Evolutionary conservation across 2,113 vertebrate species (phyloP).

Genomic region (Athene cunicularia): DNA sequence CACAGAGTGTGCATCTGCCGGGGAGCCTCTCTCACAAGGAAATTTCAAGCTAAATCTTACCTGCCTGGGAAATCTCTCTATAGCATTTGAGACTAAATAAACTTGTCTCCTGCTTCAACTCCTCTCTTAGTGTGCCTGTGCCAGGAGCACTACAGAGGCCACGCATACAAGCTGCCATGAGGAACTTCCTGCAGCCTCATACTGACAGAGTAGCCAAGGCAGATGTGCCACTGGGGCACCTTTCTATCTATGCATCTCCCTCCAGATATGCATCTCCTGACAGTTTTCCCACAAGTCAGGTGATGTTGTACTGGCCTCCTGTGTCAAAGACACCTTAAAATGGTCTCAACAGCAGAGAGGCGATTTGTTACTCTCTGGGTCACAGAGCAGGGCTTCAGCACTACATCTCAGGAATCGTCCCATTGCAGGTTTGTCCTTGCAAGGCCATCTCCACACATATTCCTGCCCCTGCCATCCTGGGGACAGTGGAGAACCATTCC

Average conservation of each 20-base stretch:
- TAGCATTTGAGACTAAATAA: neutral
- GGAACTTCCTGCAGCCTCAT: neutral
- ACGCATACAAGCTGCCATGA: accelerated
- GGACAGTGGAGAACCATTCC: neutral
- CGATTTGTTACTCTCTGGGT: neutral
- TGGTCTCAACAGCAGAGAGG: neutral
- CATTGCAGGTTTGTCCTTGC: neutral
- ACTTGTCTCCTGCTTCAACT: neutral
- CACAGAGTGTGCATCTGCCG: neutral
- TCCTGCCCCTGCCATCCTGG: neutral
- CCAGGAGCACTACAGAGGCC: neutral
- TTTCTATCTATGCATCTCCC: neutral
- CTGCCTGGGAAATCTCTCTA: neutral
- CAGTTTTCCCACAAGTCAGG: neutral
- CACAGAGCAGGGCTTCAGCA: neutral
- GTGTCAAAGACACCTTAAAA: neutral
- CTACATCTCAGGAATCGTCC: neutral
- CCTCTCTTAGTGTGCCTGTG: neutral
- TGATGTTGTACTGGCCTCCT: neutral
- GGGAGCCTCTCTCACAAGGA: neutral
- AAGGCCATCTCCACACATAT: accelerated
- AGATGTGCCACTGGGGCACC: accelerated
- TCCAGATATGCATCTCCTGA: neutral
- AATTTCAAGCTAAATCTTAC: neutral
- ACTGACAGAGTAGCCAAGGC: neutral